A percentile compares a stretch with the other conserved stretches of the same genome.
Conservation (phyloP, 2,113 vertebrate species). For the Aldabrachelys gigantea region DNA sequence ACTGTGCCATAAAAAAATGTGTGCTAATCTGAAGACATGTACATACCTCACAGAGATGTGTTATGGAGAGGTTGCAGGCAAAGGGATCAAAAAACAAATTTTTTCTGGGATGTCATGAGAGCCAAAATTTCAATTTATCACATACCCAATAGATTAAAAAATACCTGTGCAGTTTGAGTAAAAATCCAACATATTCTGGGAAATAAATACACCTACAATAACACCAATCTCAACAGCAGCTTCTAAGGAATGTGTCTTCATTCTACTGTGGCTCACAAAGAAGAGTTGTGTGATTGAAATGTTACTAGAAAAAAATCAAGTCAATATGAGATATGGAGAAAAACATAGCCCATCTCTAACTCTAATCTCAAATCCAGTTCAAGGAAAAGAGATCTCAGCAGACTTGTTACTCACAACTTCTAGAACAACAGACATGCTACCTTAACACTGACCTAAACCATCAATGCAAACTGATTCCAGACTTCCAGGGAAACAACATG, state of each 20-base stretch:
- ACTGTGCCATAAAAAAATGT: not conserved
- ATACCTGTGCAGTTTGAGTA: not conserved
- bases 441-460: not conserved
- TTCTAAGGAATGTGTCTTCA: constrained; percentile 1
- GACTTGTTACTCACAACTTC: not conserved
- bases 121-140: not conserved
- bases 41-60: not conserved
- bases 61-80: not conserved
- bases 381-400: not conserved
- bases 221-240: not conserved
- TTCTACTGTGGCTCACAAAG: not conserved
- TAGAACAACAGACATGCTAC: not conserved
- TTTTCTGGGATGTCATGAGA: not conserved
- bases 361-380: fast-evolving
- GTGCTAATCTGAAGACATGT: not conserved
- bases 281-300: constrained; percentile 16
- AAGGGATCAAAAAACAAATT: not conserved
- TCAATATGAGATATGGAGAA: not conserved
- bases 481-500: not conserved
- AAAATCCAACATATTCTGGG: not conserved
- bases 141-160: not conserved
- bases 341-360: not conserved
- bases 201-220: not conserved
- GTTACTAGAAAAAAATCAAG: not conserved
- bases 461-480: not conserved